These are phyloP conservation scores for Dysidea cf. avara DNA, from an alignment of 37 sponge, comb jelly and placozoan genomes.

Conservation along the genomic window DNA sequence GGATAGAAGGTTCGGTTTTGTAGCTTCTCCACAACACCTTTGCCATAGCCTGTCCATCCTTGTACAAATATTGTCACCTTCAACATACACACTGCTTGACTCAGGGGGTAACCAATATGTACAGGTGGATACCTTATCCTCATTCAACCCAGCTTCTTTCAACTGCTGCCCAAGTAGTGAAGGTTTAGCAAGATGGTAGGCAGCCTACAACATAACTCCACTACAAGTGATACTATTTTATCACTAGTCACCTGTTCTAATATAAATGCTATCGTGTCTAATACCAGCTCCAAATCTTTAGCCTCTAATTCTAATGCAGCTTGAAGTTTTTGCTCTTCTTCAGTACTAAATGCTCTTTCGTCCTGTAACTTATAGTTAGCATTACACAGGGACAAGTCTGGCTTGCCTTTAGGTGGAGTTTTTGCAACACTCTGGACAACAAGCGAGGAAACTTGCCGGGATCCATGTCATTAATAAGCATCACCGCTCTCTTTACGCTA, in stretches of 20 bases:
- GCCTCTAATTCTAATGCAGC: constrained; percentile 61
- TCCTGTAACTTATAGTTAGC: constrained; percentile 36
- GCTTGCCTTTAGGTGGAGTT: constrained; percentile 74
- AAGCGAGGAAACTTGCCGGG: constrained; percentile 46
- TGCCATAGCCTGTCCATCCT: constrained; percentile 67
- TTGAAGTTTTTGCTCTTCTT: constrained; percentile 78
- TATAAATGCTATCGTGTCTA: constrained; percentile 71
- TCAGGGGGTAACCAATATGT: too few species aligned
- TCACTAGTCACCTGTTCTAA: constrained; percentile 60
- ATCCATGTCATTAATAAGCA: constrained; percentile 67
- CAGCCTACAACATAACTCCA: constrained; percentile 40
- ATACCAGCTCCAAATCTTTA: constrained; percentile 72
- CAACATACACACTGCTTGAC: background rate
- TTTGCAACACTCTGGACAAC: constrained; percentile 68
- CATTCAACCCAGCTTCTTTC: constrained; percentile 48
- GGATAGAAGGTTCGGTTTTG: constrained; percentile 73
- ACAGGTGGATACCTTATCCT: constrained; percentile 70
- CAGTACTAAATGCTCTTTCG: constrained; percentile 64
- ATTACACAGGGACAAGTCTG: background rate
- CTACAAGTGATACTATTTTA: background rate
- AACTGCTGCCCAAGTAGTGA: constrained; percentile 62
- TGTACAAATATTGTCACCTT: constrained; percentile 60
- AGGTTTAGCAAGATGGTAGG: constrained; percentile 74
- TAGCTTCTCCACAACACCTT: constrained; percentile 72
- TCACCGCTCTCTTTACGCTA: constrained; percentile 78